phyloP scores from a whole-genome alignment of 2,888 invertebrate genomes.

The Callyntrura sp. region DNA sequence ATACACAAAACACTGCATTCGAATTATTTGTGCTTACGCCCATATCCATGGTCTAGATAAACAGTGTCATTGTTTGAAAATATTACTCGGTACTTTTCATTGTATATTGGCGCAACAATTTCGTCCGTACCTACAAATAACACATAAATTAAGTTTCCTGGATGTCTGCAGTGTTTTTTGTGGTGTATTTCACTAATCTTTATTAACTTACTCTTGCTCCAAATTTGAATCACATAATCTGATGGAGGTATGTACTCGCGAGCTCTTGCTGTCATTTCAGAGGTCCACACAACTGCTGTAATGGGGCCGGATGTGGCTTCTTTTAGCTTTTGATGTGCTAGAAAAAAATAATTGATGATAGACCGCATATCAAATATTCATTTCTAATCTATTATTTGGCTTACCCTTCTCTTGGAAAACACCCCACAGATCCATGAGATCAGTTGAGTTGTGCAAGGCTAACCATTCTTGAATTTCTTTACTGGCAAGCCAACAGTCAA shows the following conservation, averaged over 20 bases:
- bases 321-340: conserved; percentile 77
- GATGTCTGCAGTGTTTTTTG: too few relatives aligned
- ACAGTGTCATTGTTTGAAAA: conserved; percentile 95
- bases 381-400: too few relatives aligned
- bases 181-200: too few relatives aligned
- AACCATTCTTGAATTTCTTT: conserved; percentile 87
- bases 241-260: conserved; percentile 89
- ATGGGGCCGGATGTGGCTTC: conserved; percentile 86
- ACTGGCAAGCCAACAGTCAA: conserved; percentile 92
- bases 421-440: conserved; percentile 85
- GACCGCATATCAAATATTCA: too few relatives aligned
- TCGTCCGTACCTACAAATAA: conserved; percentile 87
- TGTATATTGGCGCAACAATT: conserved; percentile 87
- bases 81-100: conserved; percentile 91
- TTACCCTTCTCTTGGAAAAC: conserved; percentile 81
- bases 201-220: too few relatives aligned
- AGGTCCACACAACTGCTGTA: conserved; percentile 93
- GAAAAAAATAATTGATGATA: too few relatives aligned
- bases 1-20: background rate
- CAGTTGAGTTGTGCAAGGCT: conserved; percentile 86
- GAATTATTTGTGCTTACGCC: conserved; percentile 85
- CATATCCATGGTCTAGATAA: conserved; percentile 94
- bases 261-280: conserved; percentile 90
- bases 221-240: conserved; percentile 91
- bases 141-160: too few relatives aligned